Base-by-base conservation (phyloP, 2,113 vertebrate species). In the Pelusios castaneus region DNA sequence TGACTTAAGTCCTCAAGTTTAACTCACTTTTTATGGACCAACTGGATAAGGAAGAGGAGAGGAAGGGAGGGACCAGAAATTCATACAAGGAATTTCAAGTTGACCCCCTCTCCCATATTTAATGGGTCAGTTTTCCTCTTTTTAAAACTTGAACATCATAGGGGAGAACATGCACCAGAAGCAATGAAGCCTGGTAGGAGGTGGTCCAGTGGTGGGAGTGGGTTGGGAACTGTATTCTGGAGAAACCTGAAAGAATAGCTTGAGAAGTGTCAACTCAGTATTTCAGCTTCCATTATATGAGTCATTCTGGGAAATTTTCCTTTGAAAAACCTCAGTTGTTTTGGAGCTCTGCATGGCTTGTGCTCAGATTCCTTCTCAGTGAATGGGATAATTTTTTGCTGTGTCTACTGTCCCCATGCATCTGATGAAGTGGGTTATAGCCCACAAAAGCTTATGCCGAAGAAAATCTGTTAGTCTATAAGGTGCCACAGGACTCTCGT, bases 311-410 rank as follows among this genome's bases (percentile, higher is more conserved):
- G 87, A 41, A 70, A 95, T 87, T 95, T 96, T 92, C 91, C 91
- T 93, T 94, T 91, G 91, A 94, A 97, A 25, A 96, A 95, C 84
- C 95, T n/a, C 84, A 92, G 82, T 86, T 94, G 86, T 96, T 94
- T 96, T 80, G 41, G 45, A 79, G 92, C 96, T 96, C 91, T 95
- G 89, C 89, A 73, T 97, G 92, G 93, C 89, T 96, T 96, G 43
- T 89, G 83, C 89, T 85, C 85, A 82, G 93, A 60, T 79, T 94
- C 93, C 89, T 83, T 88, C 87, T 94, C 81, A 85, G 87, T 95
- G 89, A 97, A 94, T 95, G 92, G 91, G 95, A 90, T 80, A 93
- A 88, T 45, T 94, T n/a, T 93, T 96, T 96, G 79, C 82, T 92
- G 91, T 95, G 95, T 80, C 95, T 96, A 91, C 91, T 90, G 77